Evolutionary conservation across 2,888 invertebrate genomes (phyloP), one percentile per base, ranked within the genome.

Genomic region (Neelides folsomi): DNA sequence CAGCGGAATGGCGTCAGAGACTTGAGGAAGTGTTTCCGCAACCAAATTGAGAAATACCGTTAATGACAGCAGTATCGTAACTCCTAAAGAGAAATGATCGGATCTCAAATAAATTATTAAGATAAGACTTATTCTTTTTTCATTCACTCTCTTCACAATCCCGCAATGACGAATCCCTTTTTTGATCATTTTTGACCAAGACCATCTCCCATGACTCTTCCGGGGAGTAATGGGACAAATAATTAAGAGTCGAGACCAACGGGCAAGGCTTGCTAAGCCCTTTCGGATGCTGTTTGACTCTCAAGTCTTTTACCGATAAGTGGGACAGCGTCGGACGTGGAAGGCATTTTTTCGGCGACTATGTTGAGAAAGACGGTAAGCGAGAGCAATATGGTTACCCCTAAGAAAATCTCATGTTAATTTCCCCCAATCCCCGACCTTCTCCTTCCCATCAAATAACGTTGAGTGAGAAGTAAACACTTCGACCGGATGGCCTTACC

Each of bases 311-410:
- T 86, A 90, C 95, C 95, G 86, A 97, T 93, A 80, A 97, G 80
- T 77, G 97, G 95, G 78, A 97, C 93, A 76, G 95, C 94, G 79
- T 95, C 95, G 77, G 95, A 95, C 76, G 95, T 95, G 81, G 90
- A 93, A 76, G 95, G 95, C 85, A 95, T 88, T 77, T 94, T 93
- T 83, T 95, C 94, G 69, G 94, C 93, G 76, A 97, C 94, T 80
- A 95, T 86, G 80, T 95, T 90, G 80, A 95, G 87, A 82, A 97
- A 97, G 80, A 97, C 94, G 79, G 94, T 95, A 81, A 97, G 86
- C 76, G 95, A 95, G 75, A 97, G 89, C 77, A 94, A 86, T 78
- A 94, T 93, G 78, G 93, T 93, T 79, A 94, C 92, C 80, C 93
- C 93, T 93, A 86, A 76, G 68, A n/a, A 39, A 39, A 15, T 39